Evolutionary conservation across 2,888 invertebrate genomes (phyloP), one percentile per base, ranked within the genome.

Genomic region (Drosophila picticornis): DNA sequence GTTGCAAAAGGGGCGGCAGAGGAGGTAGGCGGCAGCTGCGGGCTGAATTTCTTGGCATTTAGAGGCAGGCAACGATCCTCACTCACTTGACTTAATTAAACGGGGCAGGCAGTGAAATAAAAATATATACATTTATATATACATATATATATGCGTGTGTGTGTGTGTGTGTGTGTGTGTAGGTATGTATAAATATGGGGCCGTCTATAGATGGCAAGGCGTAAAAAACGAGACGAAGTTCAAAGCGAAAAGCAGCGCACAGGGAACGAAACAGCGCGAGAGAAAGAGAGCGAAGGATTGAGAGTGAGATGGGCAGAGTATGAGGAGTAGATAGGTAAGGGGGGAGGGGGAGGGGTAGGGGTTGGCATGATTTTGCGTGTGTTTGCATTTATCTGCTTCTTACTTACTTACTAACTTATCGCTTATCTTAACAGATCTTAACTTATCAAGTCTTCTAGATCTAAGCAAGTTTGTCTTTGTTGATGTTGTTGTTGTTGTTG

Each of bases 51-150:
- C 67, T 83, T 83, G 83, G 83, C 88, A 84, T 84, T 87, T 84
- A 84, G 83, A 71, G 72, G 85, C 80, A 73, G 80, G 73, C 81
- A 80, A 79, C 86, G 78, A 74, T 86, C 77, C 72, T 77, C 83
- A 78, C 88, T 88, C 90, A 90, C 91, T 91, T 90, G 88, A 88
- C 90, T 91, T 88, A 91, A 90, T 90, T 91, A 91, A 88, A 86
- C 81, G 75, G 73, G 77, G 81, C 84, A 83, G 83, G 56, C 81
- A 80, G 72, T 80, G 74, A 70, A 70, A 81, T 85, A 83, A 81
- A 89, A 63, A 81, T 71, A 85, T 67, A 72, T 68, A 72, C 38
- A 65, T 34, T 43, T 25, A 43, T 19, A 40, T n/a, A 46, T 13
- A 61, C 27, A 38, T 38, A 31, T 4, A 13, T 16, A 9, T 16